Percentiles rank a stretch among this genome's conserved stretches.
These are phyloP conservation scores for Syngnathus rostellatus DNA, from an alignment of 2,797 vertebrate genomes.

Conservation along the genomic window DNA sequence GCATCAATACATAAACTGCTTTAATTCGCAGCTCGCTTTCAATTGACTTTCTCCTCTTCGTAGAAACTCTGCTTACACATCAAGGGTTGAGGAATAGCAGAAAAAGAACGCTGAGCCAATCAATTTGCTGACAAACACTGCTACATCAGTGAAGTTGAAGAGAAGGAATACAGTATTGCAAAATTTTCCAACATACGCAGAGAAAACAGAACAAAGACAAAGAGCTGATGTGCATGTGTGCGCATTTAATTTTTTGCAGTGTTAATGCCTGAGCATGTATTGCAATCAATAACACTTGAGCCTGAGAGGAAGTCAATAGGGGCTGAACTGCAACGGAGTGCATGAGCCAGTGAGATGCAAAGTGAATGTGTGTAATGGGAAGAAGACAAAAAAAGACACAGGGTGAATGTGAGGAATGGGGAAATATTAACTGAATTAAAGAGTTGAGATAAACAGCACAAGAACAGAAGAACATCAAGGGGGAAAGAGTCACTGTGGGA, in stretches of 20 bases:
- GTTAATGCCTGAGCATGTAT: constrained; percentile 39
- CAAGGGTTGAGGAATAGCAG: neutral
- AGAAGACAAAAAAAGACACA: constrained; percentile 23
- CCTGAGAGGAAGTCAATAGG: constrained; percentile 65
- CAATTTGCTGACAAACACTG: constrained; percentile 33
- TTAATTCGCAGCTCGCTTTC: constrained; percentile 19
- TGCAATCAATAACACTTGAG: constrained; percentile 73
- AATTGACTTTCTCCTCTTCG: constrained; percentile 20
- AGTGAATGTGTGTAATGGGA: constrained; percentile 23
- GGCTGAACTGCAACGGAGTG: constrained; percentile 54
- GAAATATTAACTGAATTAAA: constrained; percentile 7
- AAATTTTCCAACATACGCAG: neutral
- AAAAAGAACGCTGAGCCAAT: constrained; percentile 14
- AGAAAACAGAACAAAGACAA: neutral
- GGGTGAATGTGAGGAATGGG: constrained; percentile 10
- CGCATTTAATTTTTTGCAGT: constrained; percentile 20
- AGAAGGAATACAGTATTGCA: constrained; percentile 3
- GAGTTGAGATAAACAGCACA: neutral
- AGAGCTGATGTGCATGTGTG: constrained; percentile 1
- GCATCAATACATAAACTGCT: constrained; percentile 51
- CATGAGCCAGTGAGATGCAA: constrained; percentile 44
- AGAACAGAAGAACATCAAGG: neutral
- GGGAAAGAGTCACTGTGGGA: neutral
- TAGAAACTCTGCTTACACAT: constrained; percentile 10
- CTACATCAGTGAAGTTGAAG: constrained; percentile 21